A percentile compares a stretch with the other conserved stretches of the same genome.
These are phyloP conservation scores for Formicarius rufipectus DNA, from an alignment of 2,113 vertebrate species.

Conservation along the genomic window DNA sequence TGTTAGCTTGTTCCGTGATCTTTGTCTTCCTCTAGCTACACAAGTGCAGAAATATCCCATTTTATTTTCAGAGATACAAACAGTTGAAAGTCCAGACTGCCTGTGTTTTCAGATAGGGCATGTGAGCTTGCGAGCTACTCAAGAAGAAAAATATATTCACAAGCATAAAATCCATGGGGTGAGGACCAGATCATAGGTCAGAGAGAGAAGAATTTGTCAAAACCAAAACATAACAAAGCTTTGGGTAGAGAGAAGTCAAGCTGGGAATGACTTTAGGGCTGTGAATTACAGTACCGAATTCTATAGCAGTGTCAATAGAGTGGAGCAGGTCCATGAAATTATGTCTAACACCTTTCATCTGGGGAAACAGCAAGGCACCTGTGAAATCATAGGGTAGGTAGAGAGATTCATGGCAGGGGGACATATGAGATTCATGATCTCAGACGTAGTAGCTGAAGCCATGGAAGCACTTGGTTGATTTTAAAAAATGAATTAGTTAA, in stretches of 20 bases:
- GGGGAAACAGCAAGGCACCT: neutral
- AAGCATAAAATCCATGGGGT: neutral
- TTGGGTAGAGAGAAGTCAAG: neutral
- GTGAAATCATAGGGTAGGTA: neutral
- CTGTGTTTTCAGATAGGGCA: neutral
- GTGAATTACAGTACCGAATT: neutral
- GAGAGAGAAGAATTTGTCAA: neutral
- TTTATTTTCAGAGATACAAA: neutral
- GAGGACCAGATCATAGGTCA: neutral
- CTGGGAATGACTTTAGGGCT: neutral
- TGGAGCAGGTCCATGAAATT: neutral
- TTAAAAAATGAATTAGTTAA: neutral
- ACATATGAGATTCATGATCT: neutral
- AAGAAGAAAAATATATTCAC: neutral
- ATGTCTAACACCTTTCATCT: neutral
- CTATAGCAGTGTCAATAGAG: neutral
- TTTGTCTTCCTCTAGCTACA: neutral
- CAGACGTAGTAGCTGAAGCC: neutral
- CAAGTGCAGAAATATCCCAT: neutral
- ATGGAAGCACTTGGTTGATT: neutral
- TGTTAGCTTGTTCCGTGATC: neutral
- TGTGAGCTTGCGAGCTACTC: neutral
- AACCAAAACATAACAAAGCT: neutral
- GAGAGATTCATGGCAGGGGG: neutral
- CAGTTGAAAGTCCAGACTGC: neutral